Base-by-base conservation (phyloP, 2,113 vertebrate species). In the Atractosteus spatula region DNA sequence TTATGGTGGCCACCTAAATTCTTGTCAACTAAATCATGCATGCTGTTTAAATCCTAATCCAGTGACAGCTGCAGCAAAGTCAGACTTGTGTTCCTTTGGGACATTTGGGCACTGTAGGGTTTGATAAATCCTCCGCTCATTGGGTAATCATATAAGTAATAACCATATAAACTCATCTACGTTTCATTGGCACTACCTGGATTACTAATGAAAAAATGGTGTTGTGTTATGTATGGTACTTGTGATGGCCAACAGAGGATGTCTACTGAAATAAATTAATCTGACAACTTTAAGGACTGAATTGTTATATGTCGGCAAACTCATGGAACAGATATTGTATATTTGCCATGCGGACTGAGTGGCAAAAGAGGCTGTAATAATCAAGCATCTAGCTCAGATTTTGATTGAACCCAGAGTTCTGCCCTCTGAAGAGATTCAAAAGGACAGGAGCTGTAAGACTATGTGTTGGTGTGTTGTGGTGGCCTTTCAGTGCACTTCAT, bases 81-180 rank as follows among this genome's bases (percentile, higher is more conserved):
- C 72, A 13, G 67, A 71, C 73, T 54, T 29, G 67, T 55, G 64
- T 76, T 76, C 76, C 72, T 44, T 17, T 68, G 71, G 71, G 72
- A 69, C 42, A 69, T 66, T 13, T 63, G 63, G 42, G 57, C 45
- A 68, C 79, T 70, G 74, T 66, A 68, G 14, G 66, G 64, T 66
- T 42, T 56, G 68, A 71, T 72, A 78, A 73, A 80, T 71, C 70
- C 43, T 75, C 75, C 74, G 73, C 67, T 65, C 72, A 68, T 68
- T 74, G 78, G 71, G 68, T 78, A 77, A 75, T 74, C 71, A 45
- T 65, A 66, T 83, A 79, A 80, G 82, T 90, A 89, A 90, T 86
- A 88, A 86, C 78, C 82, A 87, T 89, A 87, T 87, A 87, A 90
- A 91, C 81, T 89, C 85, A 84, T 89, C 86, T 90, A 83, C 89